Evolutionary conservation across 1,140 invertebrate species (phyloP).

Genomic region (Brachionus manjavacas): DNA sequence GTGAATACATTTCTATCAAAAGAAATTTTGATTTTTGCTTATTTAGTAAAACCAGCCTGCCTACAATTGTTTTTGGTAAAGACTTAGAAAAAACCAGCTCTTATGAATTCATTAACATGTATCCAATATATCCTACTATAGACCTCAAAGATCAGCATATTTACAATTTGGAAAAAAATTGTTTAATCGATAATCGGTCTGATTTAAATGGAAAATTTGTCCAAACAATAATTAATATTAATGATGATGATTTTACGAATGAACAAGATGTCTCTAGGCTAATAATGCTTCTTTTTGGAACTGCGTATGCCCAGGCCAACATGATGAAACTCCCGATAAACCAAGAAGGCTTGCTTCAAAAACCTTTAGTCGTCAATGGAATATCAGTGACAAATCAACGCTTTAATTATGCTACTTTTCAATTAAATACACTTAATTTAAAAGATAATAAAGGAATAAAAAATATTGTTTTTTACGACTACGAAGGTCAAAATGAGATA

Average conservation of each 20-base stretch:
- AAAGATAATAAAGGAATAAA: conserved; percentile 27
- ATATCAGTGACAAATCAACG: conserved; percentile 16
- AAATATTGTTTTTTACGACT: conserved; percentile 29
- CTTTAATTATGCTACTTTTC: conserved; percentile 40
- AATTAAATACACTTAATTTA: conserved; percentile 41
- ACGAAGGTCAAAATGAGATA: background rate
- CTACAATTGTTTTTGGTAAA: background rate
- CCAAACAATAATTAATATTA: conserved; percentile 23
- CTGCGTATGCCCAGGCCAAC: conserved; percentile 1
- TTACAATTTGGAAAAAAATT: background rate
- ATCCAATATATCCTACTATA: conserved; percentile 42
- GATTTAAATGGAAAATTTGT: background rate
- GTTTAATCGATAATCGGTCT: background rate
- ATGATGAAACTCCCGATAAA: background rate
- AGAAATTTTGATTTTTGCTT: conserved; percentile 8
- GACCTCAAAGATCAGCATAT: conserved; percentile 2
- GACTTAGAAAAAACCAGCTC: background rate
- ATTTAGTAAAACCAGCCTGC: background rate
- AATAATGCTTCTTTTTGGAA: conserved; percentile 26
- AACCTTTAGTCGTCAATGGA: conserved; percentile 1
- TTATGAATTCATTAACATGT: conserved; percentile 40
- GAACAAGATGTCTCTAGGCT: conserved; percentile 31
- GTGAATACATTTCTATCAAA: background rate
- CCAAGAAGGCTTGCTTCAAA: background rate
- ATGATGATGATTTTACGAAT: conserved; percentile 33